Conservation (phyloP, 2,113 vertebrate genomes). For the Oncorhynchus keta region DNA sequence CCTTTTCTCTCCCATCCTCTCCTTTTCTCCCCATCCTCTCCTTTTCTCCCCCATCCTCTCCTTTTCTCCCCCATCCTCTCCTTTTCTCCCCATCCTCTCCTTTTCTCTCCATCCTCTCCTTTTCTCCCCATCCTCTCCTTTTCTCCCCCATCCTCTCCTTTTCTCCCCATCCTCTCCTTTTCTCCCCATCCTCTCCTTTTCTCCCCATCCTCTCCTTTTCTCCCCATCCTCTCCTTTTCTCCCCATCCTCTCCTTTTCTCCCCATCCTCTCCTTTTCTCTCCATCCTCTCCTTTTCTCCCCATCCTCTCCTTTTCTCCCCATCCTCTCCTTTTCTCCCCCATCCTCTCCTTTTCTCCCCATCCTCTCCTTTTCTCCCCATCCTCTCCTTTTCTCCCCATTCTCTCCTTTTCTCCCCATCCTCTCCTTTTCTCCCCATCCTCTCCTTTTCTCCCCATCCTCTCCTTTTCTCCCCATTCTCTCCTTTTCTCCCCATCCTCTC, state of each 20-base stretch:
- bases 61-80: not conserved
- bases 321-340: not conserved
- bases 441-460: slow-evolving; percentile 81
- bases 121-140: too few relatives aligned
- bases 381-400: not conserved
- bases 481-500: slow-evolving; percentile 10
- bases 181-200: too few relatives aligned
- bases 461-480: accelerated
- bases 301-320: slow-evolving; percentile 71
- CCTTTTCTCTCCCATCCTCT: not conserved
- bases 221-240: slow-evolving; percentile 66
- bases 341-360: not conserved
- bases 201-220: slow-evolving; percentile 48
- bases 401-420: slow-evolving; percentile 18
- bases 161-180: too few relatives aligned
- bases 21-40: not conserved
- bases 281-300: slow-evolving; percentile 17
- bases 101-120: too few relatives aligned
- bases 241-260: not conserved
- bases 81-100: accelerated
- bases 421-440: slow-evolving; percentile 19
- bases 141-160: not conserved
- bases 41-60: too few relatives aligned
- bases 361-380: not conserved
- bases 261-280: not conserved